Conservation (phyloP, 2,113 vertebrate species). For the Ptychochromis oligacanthus region DNA sequence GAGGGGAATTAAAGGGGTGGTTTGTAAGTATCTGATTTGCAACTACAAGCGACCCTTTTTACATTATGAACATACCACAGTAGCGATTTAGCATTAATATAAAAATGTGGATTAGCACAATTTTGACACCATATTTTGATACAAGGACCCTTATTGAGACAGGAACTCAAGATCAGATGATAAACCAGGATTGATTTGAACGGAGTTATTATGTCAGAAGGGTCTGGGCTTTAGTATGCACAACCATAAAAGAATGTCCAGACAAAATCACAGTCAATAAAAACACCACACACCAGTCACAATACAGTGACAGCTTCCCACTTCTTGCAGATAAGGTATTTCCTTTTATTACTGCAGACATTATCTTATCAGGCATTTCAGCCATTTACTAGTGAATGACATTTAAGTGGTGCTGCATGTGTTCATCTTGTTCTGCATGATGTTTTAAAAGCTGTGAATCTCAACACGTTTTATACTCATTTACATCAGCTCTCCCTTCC, state of each 20-base stretch:
- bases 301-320: background rate
- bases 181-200: background rate
- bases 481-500: background rate
- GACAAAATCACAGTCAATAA: background rate
- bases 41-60: background rate
- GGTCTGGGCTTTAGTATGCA: background rate
- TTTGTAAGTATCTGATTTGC: conserved; percentile 2
- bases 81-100: background rate
- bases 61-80: background rate
- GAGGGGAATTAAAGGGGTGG: background rate
- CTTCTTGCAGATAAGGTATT: background rate
- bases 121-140: background rate
- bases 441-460: background rate
- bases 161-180: background rate
- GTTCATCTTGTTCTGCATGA: background rate
- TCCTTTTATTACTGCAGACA: background rate
- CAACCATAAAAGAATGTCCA: background rate
- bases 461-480: background rate
- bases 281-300: background rate
- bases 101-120: background rate
- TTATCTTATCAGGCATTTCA: background rate
- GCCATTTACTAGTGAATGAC: background rate
- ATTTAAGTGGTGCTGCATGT: background rate
- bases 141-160: background rate
- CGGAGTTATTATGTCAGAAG: background rate